Conservation (phyloP, 2,113 vertebrate species). For the Festucalex cinctus region DNA sequence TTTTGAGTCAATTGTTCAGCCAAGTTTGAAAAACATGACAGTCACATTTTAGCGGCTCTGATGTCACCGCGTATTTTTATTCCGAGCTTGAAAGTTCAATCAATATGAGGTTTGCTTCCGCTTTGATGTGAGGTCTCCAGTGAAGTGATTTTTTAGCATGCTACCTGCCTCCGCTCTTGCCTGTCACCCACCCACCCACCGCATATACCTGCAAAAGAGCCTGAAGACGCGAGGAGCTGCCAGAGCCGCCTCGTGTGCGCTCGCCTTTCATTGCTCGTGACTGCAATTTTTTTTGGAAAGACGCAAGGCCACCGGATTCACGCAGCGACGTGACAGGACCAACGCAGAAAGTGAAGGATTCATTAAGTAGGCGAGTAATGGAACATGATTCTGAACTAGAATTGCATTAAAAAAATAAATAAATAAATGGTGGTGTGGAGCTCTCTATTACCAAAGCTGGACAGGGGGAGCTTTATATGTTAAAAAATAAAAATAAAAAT, state of each 20-base stretch:
- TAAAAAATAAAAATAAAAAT: too few relatives aligned
- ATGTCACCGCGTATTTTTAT: constrained; percentile 64
- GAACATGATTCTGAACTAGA: neutral
- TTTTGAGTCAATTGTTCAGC: constrained; percentile 50
- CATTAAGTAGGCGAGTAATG: neutral
- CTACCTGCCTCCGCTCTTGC: constrained; percentile 66
- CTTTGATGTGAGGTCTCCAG: constrained; percentile 73
- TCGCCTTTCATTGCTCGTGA: constrained; percentile 57
- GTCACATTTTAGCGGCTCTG: constrained; percentile 70
- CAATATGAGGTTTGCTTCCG: constrained; percentile 61
- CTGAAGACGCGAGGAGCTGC: constrained; percentile 47
- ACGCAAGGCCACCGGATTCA: constrained; percentile 54
- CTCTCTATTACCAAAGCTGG: neutral
- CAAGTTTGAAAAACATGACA: constrained; percentile 70
- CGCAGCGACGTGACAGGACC: constrained; percentile 48
- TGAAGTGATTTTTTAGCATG: constrained; percentile 68
- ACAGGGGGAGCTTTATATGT: neutral
- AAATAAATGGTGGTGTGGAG: too few relatives aligned
- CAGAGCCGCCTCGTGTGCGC: neutral
- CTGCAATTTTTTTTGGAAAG: constrained; percentile 61
- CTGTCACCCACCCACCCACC: constrained; percentile 63
- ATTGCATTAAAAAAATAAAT: too few relatives aligned
- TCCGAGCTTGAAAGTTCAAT: constrained; percentile 65
- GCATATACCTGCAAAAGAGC: constrained; percentile 21
- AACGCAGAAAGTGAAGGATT: constrained; percentile 27